Evolutionary conservation across 2,888 invertebrate genomes (phyloP).

Genomic region (Drosophila suboccidentalis): DNA sequence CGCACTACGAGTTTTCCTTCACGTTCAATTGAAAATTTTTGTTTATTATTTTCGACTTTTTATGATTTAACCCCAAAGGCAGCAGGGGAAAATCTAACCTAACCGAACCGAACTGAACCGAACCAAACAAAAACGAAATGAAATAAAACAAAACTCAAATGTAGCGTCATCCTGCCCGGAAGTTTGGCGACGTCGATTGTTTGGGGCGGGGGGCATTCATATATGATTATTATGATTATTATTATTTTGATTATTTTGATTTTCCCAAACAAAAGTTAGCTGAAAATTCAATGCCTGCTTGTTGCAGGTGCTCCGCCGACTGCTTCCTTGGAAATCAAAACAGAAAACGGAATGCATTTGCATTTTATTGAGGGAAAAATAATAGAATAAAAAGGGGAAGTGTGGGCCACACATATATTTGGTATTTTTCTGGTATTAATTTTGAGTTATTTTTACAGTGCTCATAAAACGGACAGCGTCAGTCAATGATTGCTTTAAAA

Average conservation of each 20-base stretch:
- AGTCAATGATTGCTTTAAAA: constrained; percentile 58
- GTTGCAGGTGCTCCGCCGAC: constrained; percentile 56
- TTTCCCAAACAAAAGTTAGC: constrained; percentile 43
- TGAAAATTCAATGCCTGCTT: constrained; percentile 23
- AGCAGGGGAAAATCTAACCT: constrained; percentile 24
- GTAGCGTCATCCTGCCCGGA: constrained; percentile 63
- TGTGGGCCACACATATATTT: constrained; percentile 17
- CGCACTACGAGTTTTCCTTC: constrained; percentile 74
- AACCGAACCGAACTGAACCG: constrained; percentile 23
- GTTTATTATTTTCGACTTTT: constrained; percentile 79
- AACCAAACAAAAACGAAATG: constrained; percentile 9
- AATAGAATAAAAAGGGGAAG: not conserved
- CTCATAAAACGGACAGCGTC: constrained; percentile 54
- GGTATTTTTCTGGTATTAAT: constrained; percentile 34
- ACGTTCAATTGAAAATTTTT: constrained; percentile 80
- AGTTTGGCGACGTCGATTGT: constrained; percentile 65
- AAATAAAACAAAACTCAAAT: constrained; percentile 11
- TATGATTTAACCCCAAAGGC: constrained; percentile 78
- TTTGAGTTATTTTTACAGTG: constrained; percentile 57
- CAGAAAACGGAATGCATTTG: constrained; percentile 38
- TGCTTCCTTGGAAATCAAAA: constrained; percentile 43
- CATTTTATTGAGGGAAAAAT: constrained; percentile 9
- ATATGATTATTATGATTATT: constrained; percentile 32
- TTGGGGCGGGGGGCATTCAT: constrained; percentile 7
- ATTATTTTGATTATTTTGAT: constrained; percentile 45